Evolutionary conservation across 2,888 invertebrate species (phyloP), one percentile per base, ranked within the genome.

Genomic region (Caenorhabditis drosophilae): DNA sequence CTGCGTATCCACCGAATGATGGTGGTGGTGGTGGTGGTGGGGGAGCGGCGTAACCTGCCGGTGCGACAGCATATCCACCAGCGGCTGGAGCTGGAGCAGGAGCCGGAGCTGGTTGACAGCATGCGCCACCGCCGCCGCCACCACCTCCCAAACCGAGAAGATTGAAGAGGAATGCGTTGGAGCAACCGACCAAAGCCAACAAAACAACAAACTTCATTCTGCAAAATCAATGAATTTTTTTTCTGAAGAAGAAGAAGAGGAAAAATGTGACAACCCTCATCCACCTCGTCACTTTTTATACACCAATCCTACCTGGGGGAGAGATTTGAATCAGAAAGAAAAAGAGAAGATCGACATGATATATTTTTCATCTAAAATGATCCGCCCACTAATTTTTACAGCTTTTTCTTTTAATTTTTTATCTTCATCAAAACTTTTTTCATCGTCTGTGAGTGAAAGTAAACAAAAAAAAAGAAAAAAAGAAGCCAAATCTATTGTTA

Each of bases 21-120:
- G 58, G 27, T 52, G 49, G 51, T 62, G 63, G 60, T 45, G 60
- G 50, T 53, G 59, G 60, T 45, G 60, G 60, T 31, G 61, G 36
- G 23, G 55, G 49, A 18, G 48, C n/a, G n/a, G n/a, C n/a, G n/a
- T n/a, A n/a, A 60, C 20, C 23, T 42, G 63, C 52, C 35, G 57
- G 64, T 22, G 64, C 59, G 18, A 44, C 40, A 18, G 64, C 59
- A 44, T 64, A 64, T 23, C 64, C 58, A n/a, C 41, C 51, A 18
- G 9, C 48, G 12, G 22, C 23, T 31, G 25, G 40, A n/a, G 40
- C 38, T 41, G 40, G 36, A n/a, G 25, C 49, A 22, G 54, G 38
- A 9, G 62, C 26, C 34, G 61, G 53, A 45, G 60, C 51, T 52
- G 52, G 49, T 26, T 27, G 26, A 22, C 50, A 41, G 25, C 41